Evolutionary conservation across 2,797 vertebrate genomes (phyloP).

Genomic region (Sorex maritimensis): DNA sequence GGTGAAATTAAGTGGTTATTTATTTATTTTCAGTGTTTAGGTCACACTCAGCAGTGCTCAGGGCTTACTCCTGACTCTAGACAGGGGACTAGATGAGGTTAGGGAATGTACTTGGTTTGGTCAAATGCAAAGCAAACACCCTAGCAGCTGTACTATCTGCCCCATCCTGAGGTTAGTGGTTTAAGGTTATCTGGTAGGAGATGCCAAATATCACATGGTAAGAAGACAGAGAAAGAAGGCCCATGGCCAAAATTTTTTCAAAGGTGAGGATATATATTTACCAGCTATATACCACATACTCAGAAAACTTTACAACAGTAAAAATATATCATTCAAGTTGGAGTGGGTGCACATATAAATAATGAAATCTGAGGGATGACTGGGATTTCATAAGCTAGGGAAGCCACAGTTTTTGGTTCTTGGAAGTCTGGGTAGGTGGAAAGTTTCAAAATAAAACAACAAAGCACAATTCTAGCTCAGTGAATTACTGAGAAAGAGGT

Average conservation of each 20-base stretch:
- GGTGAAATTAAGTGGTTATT: background rate
- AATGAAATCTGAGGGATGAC: background rate
- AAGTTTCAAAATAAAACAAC: background rate
- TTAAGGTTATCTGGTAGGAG: background rate
- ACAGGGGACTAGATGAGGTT: no score
- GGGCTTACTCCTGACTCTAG: no score
- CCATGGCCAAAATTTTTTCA: background rate
- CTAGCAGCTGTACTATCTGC: no score
- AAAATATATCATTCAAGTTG: background rate
- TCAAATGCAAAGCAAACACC: no score
- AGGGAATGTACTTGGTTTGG: no score
- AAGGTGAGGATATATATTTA: background rate
- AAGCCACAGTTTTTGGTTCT: conserved; percentile 21
- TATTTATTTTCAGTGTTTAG: no score
- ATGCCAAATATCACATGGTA: background rate
- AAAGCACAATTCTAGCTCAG: background rate
- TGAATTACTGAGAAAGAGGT: conserved; percentile 27
- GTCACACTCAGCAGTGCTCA: no score
- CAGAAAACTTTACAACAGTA: background rate
- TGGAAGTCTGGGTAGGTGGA: background rate
- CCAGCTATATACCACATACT: background rate
- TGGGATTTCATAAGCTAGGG: background rate
- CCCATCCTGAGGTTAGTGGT: background rate
- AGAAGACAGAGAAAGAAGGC: background rate
- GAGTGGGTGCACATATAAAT: background rate